phyloP scores from a whole-genome alignment of 1,140 invertebrate genomes.

The Sipha flava region DNA sequence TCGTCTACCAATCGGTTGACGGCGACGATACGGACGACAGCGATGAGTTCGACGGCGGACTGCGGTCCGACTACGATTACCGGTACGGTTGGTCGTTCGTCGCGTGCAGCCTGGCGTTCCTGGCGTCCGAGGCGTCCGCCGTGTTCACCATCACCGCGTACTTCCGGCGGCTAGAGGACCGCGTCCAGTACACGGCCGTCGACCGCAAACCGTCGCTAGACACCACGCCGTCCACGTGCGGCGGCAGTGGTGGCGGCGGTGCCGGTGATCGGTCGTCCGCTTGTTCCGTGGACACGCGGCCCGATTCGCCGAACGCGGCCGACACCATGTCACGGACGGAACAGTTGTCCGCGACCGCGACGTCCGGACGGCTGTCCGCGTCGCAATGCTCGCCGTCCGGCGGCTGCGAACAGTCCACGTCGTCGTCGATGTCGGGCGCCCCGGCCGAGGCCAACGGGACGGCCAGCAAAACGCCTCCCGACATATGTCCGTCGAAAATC shows the following conservation, averaged over 20 bases:
- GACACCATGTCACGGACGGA: too few relatives aligned
- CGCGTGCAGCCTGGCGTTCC: constrained; percentile 55
- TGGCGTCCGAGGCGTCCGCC: constrained; percentile 58
- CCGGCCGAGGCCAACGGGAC: background rate
- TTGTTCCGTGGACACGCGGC: background rate
- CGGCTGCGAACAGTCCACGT: background rate
- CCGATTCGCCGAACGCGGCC: background rate
- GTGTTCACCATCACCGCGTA: constrained; percentile 56
- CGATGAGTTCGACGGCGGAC: constrained; percentile 36
- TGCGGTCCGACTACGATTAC: constrained; percentile 46
- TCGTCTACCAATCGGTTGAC: constrained; percentile 32
- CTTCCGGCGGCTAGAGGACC: constrained; percentile 55
- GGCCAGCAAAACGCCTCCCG: background rate
- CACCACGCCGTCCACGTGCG: background rate
- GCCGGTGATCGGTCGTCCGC: background rate
- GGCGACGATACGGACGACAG: background rate
- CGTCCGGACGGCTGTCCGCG: background rate
- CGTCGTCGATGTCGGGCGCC: background rate
- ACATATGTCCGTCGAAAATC: constrained; percentile 18
- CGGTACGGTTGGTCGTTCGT: constrained; percentile 65
- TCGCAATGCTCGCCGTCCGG: background rate
- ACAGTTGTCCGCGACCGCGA: background rate
- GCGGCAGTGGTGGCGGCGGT: background rate
- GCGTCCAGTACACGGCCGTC: constrained; percentile 55
- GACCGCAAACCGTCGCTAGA: constrained; percentile 50